These are phyloP conservation scores for Orchestia grillus DNA, from an alignment of 1,140 invertebrate species.

Conservation along the genomic window DNA sequence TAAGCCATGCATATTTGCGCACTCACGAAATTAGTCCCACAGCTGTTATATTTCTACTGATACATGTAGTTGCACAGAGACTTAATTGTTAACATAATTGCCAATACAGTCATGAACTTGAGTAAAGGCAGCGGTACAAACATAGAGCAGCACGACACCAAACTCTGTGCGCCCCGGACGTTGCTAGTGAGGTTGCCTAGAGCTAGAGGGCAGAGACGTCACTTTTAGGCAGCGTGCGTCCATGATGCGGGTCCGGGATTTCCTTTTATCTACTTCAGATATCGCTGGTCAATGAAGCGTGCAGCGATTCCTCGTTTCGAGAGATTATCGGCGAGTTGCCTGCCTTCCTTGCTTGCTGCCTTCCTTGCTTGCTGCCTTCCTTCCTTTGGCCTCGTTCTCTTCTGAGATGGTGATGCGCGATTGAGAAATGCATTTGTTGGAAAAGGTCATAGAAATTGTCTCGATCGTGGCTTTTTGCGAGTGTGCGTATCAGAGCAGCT, in stretches of 20 bases:
- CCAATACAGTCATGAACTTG: too few relatives aligned
- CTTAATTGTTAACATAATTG: too few relatives aligned
- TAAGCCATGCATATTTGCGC: too few relatives aligned
- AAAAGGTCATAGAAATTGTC: neutral
- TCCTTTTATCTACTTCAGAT: slow-evolving; percentile 50
- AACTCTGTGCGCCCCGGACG: neutral
- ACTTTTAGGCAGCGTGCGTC: slow-evolving; percentile 2
- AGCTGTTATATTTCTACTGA: too few relatives aligned
- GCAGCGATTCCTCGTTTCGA: slow-evolving; percentile 47
- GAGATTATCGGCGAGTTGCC: slow-evolving; percentile 43
- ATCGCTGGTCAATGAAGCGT: slow-evolving; percentile 50
- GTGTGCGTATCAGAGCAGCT: neutral
- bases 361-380: neutral
- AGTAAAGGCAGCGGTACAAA: too few relatives aligned
- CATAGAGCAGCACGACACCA: too few relatives aligned
- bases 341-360: neutral
- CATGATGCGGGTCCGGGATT: slow-evolving; percentile 4
- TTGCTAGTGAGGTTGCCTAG: too few relatives aligned
- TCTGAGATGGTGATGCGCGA: slow-evolving; percentile 1
- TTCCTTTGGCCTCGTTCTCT: neutral
- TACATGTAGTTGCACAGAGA: too few relatives aligned
- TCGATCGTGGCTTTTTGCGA: neutral
- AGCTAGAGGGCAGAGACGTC: slow-evolving; percentile 12
- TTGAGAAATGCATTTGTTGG: neutral
- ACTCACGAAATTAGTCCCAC: too few relatives aligned